These are phyloP conservation scores for Herpetotheres cachinnans DNA, from an alignment of 2,113 vertebrate species.

Conservation along the genomic window DNA sequence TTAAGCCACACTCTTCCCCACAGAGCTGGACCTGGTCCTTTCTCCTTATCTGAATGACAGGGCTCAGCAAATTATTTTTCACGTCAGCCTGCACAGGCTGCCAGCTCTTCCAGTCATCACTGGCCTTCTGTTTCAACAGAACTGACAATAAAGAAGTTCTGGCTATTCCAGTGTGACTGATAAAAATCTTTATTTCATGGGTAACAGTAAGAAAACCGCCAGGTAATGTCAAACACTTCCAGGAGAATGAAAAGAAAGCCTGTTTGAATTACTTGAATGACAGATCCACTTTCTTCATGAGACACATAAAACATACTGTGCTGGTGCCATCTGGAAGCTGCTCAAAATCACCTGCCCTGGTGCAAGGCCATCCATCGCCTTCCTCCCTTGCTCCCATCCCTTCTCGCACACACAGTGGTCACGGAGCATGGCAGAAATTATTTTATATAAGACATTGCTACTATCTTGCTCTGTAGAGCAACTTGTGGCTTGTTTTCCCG, in stretches of 20 bases:
- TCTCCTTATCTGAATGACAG: neutral
- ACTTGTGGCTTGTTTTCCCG: neutral
- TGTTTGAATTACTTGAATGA: constrained; percentile 13
- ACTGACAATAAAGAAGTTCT: neutral
- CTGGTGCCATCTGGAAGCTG: neutral
- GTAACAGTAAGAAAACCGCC: neutral
- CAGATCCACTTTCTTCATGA: constrained; percentile 36
- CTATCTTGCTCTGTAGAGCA: neutral
- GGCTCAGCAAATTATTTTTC: neutral
- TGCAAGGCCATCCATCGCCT: neutral
- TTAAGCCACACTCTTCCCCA: neutral
- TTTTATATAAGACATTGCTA: neutral
- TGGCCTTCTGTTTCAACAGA: constrained; percentile 8
- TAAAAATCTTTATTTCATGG: constrained; percentile 24
- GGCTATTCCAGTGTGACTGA: neutral
- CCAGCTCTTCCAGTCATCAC: neutral
- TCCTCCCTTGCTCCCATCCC: neutral
- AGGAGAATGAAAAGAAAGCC: constrained; percentile 26
- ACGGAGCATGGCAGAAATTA: neutral
- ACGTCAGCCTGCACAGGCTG: neutral
- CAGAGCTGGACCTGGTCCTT: neutral
- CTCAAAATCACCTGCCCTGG: neutral
- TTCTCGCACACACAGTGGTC: neutral
- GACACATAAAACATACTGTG: neutral
- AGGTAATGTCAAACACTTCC: constrained; percentile 11